phyloP scores from a whole-genome alignment of 2,888 invertebrate species.

The Galeopsomyia nigrocyanea region DNA sequence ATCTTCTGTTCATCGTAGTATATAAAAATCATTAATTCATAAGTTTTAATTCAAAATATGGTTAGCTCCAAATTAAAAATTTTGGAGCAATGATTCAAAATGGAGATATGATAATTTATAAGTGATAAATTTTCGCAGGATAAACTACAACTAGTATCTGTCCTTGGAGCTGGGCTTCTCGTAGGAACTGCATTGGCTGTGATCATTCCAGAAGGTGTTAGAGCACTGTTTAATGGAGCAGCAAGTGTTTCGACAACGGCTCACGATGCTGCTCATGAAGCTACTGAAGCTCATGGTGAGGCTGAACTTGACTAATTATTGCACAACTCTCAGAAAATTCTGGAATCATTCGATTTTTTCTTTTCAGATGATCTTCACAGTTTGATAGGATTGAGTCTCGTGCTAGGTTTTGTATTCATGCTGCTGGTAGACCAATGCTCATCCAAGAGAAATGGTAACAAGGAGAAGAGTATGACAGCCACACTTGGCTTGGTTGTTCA shows the following conservation, averaged over 20 bases:
- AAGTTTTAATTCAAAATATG: too few relatives aligned
- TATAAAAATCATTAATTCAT: too few relatives aligned
- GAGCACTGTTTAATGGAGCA: conserved; percentile 75
- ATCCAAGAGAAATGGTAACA: conserved; percentile 73
- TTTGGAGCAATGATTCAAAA: too few relatives aligned
- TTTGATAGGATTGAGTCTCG: conserved; percentile 91
- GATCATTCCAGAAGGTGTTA: conserved; percentile 98
- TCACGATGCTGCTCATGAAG: conserved; percentile 19
- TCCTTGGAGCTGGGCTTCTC: conserved; percentile 95
- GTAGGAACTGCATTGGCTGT: conserved; percentile 98
- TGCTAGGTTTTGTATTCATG: conserved; percentile 98
- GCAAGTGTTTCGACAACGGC: conserved; percentile 30
- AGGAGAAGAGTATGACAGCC: conserved; percentile 88
- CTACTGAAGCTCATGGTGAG: conserved; percentile 46
- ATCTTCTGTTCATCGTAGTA: too few relatives aligned
- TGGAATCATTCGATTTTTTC: background rate
- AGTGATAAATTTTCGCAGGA: conserved; percentile 74
- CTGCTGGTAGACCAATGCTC: conserved; percentile 91
- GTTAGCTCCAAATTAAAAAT: too few relatives aligned
- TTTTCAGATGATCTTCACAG: conserved; percentile 76
- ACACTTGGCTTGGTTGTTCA: conserved; percentile 98
- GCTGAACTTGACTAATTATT: background rate
- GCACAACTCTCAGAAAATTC: background rate
- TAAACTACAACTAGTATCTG: conserved; percentile 92
- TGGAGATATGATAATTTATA: background rate